Evolutionary conservation across 2,797 vertebrate genomes (phyloP).

Genomic region (Distichodus sexfasciatus): DNA sequence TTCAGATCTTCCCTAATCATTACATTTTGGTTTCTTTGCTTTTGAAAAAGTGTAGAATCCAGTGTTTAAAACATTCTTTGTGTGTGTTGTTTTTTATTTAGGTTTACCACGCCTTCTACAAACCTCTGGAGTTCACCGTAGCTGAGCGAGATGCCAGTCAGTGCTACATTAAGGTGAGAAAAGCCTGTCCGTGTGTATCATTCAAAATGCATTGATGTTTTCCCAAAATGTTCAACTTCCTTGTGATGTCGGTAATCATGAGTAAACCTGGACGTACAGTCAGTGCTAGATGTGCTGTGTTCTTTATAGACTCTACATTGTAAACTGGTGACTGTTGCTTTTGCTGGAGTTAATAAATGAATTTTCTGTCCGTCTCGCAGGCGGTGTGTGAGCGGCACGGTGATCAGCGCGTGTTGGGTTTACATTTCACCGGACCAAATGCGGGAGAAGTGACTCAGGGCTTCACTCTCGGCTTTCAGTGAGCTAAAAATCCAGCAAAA

Average conservation of each 20-base stretch:
- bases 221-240: no score
- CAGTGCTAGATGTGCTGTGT: no score
- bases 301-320: background rate
- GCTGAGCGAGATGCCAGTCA: slow-evolving; percentile 82
- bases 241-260: no score
- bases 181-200: no score
- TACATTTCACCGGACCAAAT: slow-evolving; percentile 93
- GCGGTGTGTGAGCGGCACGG: slow-evolving; percentile 83
- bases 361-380: slow-evolving; percentile 63
- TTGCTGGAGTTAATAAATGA: no score
- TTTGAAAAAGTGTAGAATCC: background rate
- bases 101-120: slow-evolving; percentile 95
- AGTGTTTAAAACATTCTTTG: background rate
- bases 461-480: slow-evolving; percentile 90
- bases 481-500: slow-evolving; percentile 58
- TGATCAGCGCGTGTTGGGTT: slow-evolving; percentile 84
- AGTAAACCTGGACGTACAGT: no score
- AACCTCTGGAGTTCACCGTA: slow-evolving; percentile 90
- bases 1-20: no score
- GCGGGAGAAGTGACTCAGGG: slow-evolving; percentile 96
- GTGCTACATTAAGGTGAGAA: slow-evolving; percentile 91
- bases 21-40: no score
- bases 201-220: no score
- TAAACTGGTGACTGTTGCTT: background rate
- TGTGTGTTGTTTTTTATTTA: slow-evolving; percentile 54